Evolutionary conservation across 23 tunicate genomes (phyloP).

Genomic region (Trididemnum nubilum): DNA sequence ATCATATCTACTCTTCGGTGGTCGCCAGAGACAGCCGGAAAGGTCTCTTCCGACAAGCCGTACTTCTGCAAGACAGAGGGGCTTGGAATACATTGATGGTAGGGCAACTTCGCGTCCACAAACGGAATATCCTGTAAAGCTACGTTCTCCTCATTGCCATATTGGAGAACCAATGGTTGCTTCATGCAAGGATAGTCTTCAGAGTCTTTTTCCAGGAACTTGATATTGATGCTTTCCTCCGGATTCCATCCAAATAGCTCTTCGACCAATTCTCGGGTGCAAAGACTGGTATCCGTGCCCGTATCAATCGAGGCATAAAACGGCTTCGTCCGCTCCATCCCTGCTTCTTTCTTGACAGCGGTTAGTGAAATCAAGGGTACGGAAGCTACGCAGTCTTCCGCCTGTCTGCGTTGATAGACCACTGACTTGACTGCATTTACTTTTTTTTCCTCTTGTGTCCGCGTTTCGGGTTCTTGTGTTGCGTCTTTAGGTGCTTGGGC

Average conservation of each 20-base stretch:
- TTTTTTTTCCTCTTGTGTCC: too few relatives aligned
- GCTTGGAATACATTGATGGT: neutral
- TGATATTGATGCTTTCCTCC: neutral
- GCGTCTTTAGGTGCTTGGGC: too few relatives aligned
- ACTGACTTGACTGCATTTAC: neutral
- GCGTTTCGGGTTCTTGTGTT: too few relatives aligned
- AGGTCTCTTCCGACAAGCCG: neutral
- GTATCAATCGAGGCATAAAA: slow-evolving; percentile 1
- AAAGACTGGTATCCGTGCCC: slow-evolving; percentile 16
- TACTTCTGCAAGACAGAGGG: neutral
- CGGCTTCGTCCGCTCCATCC: too few relatives aligned
- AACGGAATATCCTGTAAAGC: neutral
- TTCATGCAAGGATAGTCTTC: slow-evolving; percentile 12
- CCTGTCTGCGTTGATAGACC: neutral
- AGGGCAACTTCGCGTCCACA: neutral
- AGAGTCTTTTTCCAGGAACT: slow-evolving; percentile 6
- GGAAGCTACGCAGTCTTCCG: slow-evolving; percentile 13
- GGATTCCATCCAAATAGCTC: slow-evolving; percentile 17
- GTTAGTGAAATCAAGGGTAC: slow-evolving; percentile 12
- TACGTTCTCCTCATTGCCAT: neutral
- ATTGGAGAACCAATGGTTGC: neutral
- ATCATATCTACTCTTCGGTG: slow-evolving; percentile 7
- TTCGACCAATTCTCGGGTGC: slow-evolving; percentile 7
- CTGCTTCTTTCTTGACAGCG: neutral
- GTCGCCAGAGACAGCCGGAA: neutral